phyloP scores from a whole-genome alignment of 35 echinoderm and acorn worm genomes.

The Patiria miniata region DNA sequence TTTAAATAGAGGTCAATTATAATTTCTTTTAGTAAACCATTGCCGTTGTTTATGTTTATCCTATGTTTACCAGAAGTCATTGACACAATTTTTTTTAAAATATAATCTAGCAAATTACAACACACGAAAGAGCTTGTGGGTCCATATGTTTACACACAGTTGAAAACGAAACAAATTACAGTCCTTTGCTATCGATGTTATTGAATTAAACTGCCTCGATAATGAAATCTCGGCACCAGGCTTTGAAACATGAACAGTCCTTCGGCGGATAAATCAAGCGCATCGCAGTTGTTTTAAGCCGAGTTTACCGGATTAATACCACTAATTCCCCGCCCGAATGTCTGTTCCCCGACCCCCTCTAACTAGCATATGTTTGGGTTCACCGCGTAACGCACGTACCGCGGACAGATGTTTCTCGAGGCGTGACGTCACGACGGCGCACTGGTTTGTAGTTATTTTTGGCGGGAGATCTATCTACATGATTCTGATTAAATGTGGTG shows the following conservation, averaged over 20 bases:
- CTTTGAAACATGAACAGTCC: background rate
- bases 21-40: too few species aligned
- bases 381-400: background rate
- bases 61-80: too few species aligned
- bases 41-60: too few species aligned
- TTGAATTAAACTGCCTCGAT: background rate
- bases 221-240: constrained; percentile 16
- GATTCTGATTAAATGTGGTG: too few species aligned
- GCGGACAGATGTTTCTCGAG: background rate
- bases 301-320: background rate
- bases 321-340: background rate
- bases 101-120: too few species aligned
- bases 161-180: background rate
- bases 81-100: too few species aligned
- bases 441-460: background rate
- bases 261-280: background rate
- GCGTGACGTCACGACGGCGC: background rate
- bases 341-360: background rate
- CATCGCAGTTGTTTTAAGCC: constrained; percentile 13
- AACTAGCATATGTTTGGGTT: background rate
- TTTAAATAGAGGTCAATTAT: too few species aligned
- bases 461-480: background rate
- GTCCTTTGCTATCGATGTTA: background rate
- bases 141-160: background rate
- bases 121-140: background rate